Conservation (phyloP, 2,797 vertebrate species). For the Muscicapa comitata region DNA sequence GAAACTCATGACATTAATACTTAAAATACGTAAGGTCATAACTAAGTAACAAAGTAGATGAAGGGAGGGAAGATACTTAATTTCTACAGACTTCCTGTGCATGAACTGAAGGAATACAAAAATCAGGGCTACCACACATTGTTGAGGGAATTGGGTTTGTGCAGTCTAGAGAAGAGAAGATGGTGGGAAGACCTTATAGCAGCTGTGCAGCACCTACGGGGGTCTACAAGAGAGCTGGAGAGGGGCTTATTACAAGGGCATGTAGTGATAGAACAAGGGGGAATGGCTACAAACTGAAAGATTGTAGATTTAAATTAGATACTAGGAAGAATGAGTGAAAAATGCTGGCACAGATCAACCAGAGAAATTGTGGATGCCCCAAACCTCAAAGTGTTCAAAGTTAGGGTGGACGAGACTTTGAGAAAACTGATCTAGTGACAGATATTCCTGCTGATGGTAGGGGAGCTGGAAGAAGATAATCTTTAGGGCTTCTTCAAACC, state of each 20-base stretch:
- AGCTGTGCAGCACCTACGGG: neutral
- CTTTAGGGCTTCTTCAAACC: neutral
- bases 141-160: neutral
- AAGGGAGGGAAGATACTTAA: neutral
- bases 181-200: neutral
- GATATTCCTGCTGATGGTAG: neutral
- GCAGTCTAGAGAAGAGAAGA: too few relatives aligned
- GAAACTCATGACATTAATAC: neutral
- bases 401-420: rapidly evolving
- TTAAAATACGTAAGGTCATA: neutral
- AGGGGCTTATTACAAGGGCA: neutral
- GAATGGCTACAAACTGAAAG: neutral
- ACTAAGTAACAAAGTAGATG: neutral
- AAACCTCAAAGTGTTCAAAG: neutral
- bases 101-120: neutral
- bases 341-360: too few relatives aligned
- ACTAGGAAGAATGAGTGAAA: neutral
- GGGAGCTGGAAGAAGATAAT: neutral
- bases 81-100: neutral
- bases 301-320: neutral
- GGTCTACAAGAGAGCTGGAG: neutral
- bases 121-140: neutral
- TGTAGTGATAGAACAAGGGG: neutral
- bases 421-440: neutral
- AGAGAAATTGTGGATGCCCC: neutral